phyloP scores from a whole-genome alignment of 2,797 vertebrate species.

The Gymnothorax javanicus region DNA sequence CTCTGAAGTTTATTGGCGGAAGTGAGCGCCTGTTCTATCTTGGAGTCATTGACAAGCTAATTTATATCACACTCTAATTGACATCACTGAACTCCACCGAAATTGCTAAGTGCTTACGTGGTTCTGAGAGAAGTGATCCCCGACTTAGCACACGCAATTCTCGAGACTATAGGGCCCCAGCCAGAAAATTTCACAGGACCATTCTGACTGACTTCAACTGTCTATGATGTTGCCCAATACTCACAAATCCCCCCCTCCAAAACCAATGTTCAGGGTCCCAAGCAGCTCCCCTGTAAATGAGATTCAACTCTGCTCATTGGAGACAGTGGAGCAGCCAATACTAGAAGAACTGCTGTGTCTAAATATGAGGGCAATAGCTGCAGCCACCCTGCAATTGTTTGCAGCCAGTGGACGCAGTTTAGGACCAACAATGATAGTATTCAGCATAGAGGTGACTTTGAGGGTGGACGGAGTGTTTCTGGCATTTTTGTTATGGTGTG shows the following conservation, averaged over 20 bases:
- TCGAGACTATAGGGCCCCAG: no score
- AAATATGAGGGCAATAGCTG: background rate
- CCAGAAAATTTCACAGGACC: no score
- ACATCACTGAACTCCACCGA: no score
- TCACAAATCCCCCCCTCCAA: background rate
- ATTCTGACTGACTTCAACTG: no score
- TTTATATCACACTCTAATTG: no score
- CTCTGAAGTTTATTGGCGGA: no score
- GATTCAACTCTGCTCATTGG: background rate
- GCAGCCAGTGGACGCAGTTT: background rate
- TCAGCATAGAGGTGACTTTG: background rate
- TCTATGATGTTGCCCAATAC: background rate
- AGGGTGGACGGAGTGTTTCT: background rate
- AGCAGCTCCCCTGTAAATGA: background rate
- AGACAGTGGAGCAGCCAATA: background rate
- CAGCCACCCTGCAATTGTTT: background rate
- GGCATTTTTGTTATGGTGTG: background rate
- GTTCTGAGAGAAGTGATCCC: no score
- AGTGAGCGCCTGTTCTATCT: no score
- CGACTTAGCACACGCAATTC: no score
- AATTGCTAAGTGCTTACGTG: no score
- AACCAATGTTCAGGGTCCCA: no score
- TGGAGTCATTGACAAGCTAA: no score
- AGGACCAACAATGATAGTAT: background rate
- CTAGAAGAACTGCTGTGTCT: background rate